Evolutionary conservation across 2,113 vertebrate genomes (phyloP).

Genomic region (Chaenocephalus aceratus): DNA sequence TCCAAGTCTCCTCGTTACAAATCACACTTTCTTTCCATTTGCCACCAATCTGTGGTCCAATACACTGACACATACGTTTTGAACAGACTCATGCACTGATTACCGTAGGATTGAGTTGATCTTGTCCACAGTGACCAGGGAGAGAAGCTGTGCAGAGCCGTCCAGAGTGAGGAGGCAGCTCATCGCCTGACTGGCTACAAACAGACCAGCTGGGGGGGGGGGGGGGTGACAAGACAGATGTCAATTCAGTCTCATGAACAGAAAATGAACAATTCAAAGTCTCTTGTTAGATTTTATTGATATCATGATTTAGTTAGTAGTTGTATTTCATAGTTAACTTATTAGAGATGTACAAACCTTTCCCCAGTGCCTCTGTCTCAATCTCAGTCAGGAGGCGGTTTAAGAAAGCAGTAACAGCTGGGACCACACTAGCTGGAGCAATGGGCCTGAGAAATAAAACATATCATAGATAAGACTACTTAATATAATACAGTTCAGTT

Average conservation of each 20-base stretch:
- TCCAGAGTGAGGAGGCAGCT: slow-evolving; percentile 92
- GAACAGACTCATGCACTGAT: slow-evolving; percentile 20
- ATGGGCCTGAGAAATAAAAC: slow-evolving; percentile 83
- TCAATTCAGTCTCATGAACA: not conserved
- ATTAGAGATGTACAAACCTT: slow-evolving; percentile 82
- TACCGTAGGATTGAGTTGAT: slow-evolving; percentile 88
- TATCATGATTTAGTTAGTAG: too few species aligned
- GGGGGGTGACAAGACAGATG: slow-evolving; percentile 15
- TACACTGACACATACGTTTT: not conserved
- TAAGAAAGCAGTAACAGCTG: slow-evolving; percentile 78
- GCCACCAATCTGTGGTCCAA: not conserved
- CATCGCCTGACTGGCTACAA: slow-evolving; percentile 92
- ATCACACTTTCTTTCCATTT: not conserved
- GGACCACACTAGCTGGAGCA: slow-evolving; percentile 80
- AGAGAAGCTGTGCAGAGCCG: slow-evolving; percentile 87
- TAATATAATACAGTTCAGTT: too few species aligned
- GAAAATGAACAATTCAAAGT: not conserved
- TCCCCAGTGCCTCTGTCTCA: slow-evolving; percentile 80
- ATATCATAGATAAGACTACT: too few species aligned
- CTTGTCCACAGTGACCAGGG: slow-evolving; percentile 86
- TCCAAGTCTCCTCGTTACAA: not conserved
- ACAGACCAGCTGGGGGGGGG: slow-evolving; percentile 85
- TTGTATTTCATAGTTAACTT: too few species aligned
- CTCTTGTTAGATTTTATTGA: not conserved
- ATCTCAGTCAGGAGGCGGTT: slow-evolving; percentile 86